These are phyloP conservation scores for Drosophila gaucha DNA, from an alignment of 2,888 invertebrate genomes.

Conservation along the genomic window DNA sequence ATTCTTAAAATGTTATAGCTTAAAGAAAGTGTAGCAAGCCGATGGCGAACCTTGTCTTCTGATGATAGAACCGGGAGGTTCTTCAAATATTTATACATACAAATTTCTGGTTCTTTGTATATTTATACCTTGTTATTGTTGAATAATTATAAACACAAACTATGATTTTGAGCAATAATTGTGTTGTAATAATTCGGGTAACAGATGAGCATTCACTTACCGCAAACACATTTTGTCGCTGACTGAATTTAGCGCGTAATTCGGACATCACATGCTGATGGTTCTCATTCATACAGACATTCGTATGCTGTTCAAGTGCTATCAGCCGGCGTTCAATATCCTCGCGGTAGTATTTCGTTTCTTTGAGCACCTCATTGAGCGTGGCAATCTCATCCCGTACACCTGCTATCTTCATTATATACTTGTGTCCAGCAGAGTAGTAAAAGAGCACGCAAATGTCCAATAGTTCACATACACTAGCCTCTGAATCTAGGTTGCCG, in stretches of 20 bases:
- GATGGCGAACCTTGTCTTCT: no score
- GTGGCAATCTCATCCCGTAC: slow-evolving; percentile 84
- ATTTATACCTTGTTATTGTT: no score
- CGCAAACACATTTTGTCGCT: slow-evolving; percentile 83
- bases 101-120: no score
- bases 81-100: no score
- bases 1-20: not conserved
- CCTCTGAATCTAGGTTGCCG: slow-evolving; percentile 71
- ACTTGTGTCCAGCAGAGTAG: slow-evolving; percentile 84
- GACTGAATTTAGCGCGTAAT: slow-evolving; percentile 80
- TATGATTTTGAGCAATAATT: no score
- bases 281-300: slow-evolving; percentile 77
- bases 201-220: slow-evolving; percentile 73
- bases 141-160: no score
- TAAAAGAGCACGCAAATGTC: slow-evolving; percentile 83
- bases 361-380: slow-evolving; percentile 83
- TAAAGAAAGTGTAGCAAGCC: not conserved
- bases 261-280: slow-evolving; percentile 82
- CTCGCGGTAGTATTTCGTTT: slow-evolving; percentile 82
- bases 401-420: slow-evolving; percentile 83
- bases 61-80: no score
- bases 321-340: slow-evolving; percentile 81
- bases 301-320: slow-evolving; percentile 77
- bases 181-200: not conserved
- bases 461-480: slow-evolving; percentile 82